Evolutionary conservation across 2,113 vertebrate species (phyloP), one percentile per base, ranked within the genome.

Genomic region (Equus quagga): DNA sequence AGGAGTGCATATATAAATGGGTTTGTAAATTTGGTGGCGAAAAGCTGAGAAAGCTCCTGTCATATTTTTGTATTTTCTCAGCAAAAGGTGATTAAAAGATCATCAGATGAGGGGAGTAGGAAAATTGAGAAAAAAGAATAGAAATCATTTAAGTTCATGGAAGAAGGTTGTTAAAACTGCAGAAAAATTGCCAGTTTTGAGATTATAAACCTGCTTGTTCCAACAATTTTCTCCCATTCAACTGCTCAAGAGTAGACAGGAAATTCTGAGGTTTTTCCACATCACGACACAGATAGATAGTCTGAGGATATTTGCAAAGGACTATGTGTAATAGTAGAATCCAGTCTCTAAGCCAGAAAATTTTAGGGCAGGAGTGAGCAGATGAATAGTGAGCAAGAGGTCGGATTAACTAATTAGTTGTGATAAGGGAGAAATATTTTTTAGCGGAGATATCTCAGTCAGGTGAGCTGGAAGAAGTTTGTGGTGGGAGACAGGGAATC

Each of bases 221-320:
- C 26, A 89, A 28, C 31, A 44, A n/a, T 51, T 92, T 94, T 88
- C 73, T 46, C 93, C 49, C 58, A 92, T 17, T 90, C 69, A 81
- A 26, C 4, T 88, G 36, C n/a, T 78, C 26, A 93, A 67, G 2
- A 89, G 33, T 12, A 76, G 24, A 76, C 5, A 72, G 15, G 56
- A 36, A 23, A 12, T 44, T 69, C 46, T 19, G 13, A 19, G n/a
- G 33, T 23, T 82, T 60, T 78, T 78, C 75, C 41, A 62, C 18
- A 89, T 33, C 1, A n/a, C 18, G 6, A 86, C 49, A 33, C 14
- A 33, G 24, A 33, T 4, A 6, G 28, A n/a, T 56, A 15, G 28
- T 73, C 33, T 85, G 28, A 96, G 28, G 3, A 19, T 82, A 89
- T 87, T 9, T 73, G n/a, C 65, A 84, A 90, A 60, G 36, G 14